phyloP scores from a whole-genome alignment of 1,140 invertebrate genomes.

The Papilio polyxenes region DNA sequence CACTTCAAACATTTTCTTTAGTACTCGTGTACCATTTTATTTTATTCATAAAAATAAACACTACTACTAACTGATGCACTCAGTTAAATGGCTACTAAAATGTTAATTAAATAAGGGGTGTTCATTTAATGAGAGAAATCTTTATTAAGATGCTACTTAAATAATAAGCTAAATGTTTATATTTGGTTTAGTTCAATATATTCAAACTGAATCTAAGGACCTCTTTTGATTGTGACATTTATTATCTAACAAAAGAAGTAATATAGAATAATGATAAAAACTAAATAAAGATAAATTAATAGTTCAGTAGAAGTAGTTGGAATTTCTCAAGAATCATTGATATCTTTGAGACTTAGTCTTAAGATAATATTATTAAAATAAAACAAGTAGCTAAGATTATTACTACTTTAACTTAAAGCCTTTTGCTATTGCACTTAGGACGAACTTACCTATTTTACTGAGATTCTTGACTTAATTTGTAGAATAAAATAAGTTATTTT shows the following conservation, averaged over 20 bases:
- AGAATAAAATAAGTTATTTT: background rate
- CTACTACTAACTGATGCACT: background rate
- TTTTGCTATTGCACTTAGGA: background rate
- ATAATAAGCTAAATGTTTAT: background rate
- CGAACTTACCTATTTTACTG: background rate
- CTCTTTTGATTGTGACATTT: background rate
- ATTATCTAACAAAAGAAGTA: background rate
- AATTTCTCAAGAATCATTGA: background rate
- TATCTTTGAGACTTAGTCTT: slow-evolving; percentile 2
- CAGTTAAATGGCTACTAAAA: background rate
- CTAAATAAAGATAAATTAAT: background rate
- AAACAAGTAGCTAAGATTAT: background rate
- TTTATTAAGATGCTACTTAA: background rate
- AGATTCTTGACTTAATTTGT: background rate
- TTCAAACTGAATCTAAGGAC: background rate
- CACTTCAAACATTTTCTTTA: background rate
- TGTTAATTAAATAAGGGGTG: background rate
- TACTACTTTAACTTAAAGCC: background rate
- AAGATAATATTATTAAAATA: slow-evolving; percentile 12
- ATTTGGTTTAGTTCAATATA: too few species aligned
- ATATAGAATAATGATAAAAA: background rate
- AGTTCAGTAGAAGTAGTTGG: slow-evolving; percentile 9
- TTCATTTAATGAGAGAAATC: background rate
- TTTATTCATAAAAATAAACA: background rate
- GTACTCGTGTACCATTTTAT: background rate